Evolutionary conservation across 2,888 invertebrate species (phyloP), one percentile per base, ranked within the genome.

Genomic region (Gymnocheta viridis): DNA sequence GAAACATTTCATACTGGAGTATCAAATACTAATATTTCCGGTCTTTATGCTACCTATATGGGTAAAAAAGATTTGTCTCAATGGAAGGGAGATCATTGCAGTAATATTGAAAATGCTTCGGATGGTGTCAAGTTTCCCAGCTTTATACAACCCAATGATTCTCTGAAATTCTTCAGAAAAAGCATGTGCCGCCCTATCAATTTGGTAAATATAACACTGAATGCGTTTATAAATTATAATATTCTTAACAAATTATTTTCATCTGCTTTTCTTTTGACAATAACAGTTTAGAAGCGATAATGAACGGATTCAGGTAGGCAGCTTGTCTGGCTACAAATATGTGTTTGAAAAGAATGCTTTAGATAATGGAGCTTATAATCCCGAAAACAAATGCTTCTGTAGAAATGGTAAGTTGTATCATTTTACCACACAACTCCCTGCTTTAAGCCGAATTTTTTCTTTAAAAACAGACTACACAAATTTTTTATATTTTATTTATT

Each of bases 91-190:
- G 93, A 94, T 56, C 95, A 95, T 77, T 98, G 97, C 89, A 96
- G 96, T 58, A 95, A 95, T 87, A 94, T 97, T 7, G 93, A 94
- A 82, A 94, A 94, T 27, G 94, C 96, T 0, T 97, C 97, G 0
- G 98, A 98, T 89, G 98, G 97, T 1, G 95, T 96, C 17, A 97
- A 97, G 91, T 98, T 97, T 91, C 94, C 93, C 22, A 95, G 96
- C 14, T 94, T 94, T 67, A 93, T 97, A 0, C 88, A 93, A 27
- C 94, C 93, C 14, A 95, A 96, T 82, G 96, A 96, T 14, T 93
- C 94, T 0, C 90, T 97, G 0, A 90, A 95, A 80, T 96, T 98
- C 92, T 98, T 94, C 91, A 94, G 97, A 82, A 96, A 96, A 90
- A 97, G 97, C 89, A 93, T 98, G 88, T 98, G 98, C 90, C 93